Conservation (phyloP, 2,888 invertebrate genomes). For the Alviniconcha strummeri region DNA sequence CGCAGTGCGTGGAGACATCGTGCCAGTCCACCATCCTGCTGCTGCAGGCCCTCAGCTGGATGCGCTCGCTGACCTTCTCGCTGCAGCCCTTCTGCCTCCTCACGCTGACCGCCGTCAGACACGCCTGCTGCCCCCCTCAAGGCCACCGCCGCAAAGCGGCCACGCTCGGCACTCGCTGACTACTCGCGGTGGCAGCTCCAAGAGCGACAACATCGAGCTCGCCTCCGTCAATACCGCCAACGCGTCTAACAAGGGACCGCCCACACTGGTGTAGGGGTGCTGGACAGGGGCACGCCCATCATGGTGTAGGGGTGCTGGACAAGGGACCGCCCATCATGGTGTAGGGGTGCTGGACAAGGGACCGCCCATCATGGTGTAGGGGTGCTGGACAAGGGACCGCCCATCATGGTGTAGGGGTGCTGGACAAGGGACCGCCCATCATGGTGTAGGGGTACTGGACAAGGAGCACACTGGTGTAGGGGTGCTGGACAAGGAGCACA, state of each 20-base stretch:
- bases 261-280: constrained; percentile 17
- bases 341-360: background rate
- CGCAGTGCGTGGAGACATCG: constrained; percentile 37
- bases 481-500: background rate
- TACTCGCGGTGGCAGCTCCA: background rate
- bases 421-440: no score
- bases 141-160: background rate
- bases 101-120: constrained; percentile 35
- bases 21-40: constrained; percentile 41
- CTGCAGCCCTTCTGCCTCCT: constrained; percentile 42
- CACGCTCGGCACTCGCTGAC: background rate
- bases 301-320: background rate
- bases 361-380: background rate
- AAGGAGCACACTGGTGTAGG: background rate
- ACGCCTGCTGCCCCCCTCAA: constrained; percentile 6
- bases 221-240: constrained; percentile 15
- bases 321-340: no score
- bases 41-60: constrained; percentile 45
- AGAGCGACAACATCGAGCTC: constrained; percentile 27
- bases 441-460: background rate
- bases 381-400: background rate
- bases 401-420: background rate
- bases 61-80: constrained; percentile 41
- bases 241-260: background rate
- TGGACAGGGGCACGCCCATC: background rate